Evolutionary conservation across 2,888 invertebrate species (phyloP), one percentile per base, ranked within the genome.

Genomic region (Syrphus vitripennis): DNA sequence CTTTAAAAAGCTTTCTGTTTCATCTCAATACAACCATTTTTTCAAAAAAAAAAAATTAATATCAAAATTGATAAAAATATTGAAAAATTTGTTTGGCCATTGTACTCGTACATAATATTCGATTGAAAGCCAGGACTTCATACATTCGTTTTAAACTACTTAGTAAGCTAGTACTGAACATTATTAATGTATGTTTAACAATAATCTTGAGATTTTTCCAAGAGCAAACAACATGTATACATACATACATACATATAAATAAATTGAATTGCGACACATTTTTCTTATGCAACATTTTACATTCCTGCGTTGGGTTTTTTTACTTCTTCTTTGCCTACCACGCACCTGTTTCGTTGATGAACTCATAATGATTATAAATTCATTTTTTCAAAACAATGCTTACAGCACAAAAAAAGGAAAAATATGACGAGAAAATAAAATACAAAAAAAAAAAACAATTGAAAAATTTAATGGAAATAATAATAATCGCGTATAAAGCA

Each of bases 301-400:
- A 34, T 26, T 26, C 37, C 19, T 24, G 21, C 12, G 34, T 59
- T 24, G 0, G 14, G 3, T 4, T 16, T 59, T 34, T 37, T 61
- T 7, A 10, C 12, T 5, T 50, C 14, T 48, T 12, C 21, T 5
- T 48, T 5, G n/a, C 3, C 21, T 57, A 57, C 21, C 57, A 57
- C 34, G 34, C 59, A 59, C 59, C 59, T 59, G 59, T 59, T 34
- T 59, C 7, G 34, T 59, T 59, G 19, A 14, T 59, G 59, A 59
- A 59, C 34, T 59, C 59, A 37, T 21, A 34, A 55, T 59, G 12
- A 59, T 59, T 59, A 59, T 59, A 21, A 34, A 34, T 59, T 34
- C 19, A 29, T 10, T 24, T 45, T 63, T 29, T 16, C 19, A 65
- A n/a, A 65, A 65, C 63, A 65, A 65, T 65, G 45, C 45, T 19